phyloP scores from a whole-genome alignment of 2,797 vertebrate species.

The Gastrophryne carolinensis region DNA sequence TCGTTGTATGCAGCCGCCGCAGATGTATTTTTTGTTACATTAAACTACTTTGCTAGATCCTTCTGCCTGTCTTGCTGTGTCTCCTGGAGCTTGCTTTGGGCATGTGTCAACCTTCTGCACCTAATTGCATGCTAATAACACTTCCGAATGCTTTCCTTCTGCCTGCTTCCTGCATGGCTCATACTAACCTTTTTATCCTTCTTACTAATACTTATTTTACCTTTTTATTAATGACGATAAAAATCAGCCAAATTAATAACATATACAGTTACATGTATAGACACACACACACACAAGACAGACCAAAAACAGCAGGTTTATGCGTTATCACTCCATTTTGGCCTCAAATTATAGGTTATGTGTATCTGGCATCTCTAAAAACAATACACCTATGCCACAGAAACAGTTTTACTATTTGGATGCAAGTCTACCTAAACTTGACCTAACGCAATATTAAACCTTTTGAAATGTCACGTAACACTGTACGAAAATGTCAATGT shows the following conservation, averaged over 20 bases:
- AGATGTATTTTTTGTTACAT: conserved; percentile 24
- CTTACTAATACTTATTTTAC: neutral
- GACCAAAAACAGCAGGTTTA: too few relatives aligned
- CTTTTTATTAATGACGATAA: neutral
- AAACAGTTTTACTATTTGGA: too few relatives aligned
- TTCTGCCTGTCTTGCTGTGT: conserved; percentile 9
- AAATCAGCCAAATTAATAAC: neutral
- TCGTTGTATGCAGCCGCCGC: neutral
- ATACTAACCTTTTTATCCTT: neutral
- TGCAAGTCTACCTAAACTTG: too few relatives aligned
- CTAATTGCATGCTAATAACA: conserved; percentile 10
- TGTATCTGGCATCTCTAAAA: too few relatives aligned
- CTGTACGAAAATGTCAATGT: too few relatives aligned
- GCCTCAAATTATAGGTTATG: too few relatives aligned
- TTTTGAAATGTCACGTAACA: too few relatives aligned
- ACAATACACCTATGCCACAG: too few relatives aligned
- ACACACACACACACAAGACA: neutral
- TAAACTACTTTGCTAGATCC: conserved; percentile 24
- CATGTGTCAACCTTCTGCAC: neutral
- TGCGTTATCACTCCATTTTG: too few relatives aligned
- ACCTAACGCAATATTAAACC: too few relatives aligned
- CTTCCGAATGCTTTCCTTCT: neutral
- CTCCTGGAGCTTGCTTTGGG: neutral
- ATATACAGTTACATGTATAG: neutral
- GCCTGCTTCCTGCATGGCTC: conserved; percentile 24